Percentiles rank a stretch among this genome's conserved stretches.
Conservation (phyloP, 2,113 vertebrate genomes). For the Narcine bancroftii region DNA sequence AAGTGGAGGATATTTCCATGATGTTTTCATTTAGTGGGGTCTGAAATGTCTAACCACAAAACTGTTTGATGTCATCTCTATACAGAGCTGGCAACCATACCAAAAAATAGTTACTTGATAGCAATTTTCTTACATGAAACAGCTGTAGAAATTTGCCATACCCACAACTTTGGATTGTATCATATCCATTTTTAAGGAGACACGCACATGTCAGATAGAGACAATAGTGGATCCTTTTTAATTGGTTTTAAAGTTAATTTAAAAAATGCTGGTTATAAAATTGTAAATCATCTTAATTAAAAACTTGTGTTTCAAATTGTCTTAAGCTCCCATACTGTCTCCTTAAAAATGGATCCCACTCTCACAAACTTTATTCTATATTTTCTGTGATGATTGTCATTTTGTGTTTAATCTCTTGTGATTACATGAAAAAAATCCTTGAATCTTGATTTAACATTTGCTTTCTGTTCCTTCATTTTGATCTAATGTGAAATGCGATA, state of each 20-base stretch:
- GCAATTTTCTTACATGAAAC: constrained; percentile 69
- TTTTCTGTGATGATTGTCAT: neutral
- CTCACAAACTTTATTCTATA: neutral
- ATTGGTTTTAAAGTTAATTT: constrained; percentile 57
- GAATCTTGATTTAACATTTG: neutral
- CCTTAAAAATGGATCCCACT: too few species aligned
- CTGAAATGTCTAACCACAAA: constrained; percentile 78
- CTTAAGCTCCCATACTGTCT: constrained; percentile 3
- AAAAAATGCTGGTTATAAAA: constrained; percentile 57
- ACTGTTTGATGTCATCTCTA: constrained; percentile 80
- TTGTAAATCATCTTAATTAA: constrained; percentile 60
- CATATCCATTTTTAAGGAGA: constrained; percentile 75
- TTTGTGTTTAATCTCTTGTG: too few species aligned
- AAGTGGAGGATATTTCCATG: constrained; percentile 58
- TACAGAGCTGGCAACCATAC: constrained; percentile 68
- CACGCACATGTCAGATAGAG: constrained; percentile 70
- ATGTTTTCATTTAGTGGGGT: constrained; percentile 71
- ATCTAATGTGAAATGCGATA: neutral
- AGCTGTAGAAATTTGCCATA: constrained; percentile 77
- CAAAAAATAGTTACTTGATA: constrained; percentile 85
- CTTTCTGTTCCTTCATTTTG: neutral
- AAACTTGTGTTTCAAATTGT: constrained; percentile 50
- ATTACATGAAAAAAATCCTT: neutral
- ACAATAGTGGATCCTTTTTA: constrained; percentile 55
- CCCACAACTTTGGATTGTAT: constrained; percentile 74